phyloP scores from a whole-genome alignment of 64 coral and sea anemone species.

The Pocillopora verrucosa region DNA sequence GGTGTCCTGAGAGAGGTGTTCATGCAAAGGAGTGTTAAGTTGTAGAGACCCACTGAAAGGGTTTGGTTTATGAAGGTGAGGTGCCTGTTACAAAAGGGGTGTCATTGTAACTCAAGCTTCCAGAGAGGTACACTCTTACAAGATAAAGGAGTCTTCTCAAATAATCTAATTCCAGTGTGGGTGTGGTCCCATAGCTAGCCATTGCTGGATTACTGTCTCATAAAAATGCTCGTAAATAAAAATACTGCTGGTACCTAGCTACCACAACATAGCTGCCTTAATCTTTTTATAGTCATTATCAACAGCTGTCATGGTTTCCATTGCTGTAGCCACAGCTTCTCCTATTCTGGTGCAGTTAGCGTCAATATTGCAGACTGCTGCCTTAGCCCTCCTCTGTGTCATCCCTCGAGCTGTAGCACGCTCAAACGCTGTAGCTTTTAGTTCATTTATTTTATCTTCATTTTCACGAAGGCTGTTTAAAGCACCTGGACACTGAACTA shows the following conservation, averaged over 20 bases:
- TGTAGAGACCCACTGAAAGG: no score
- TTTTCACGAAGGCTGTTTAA: slow-evolving; percentile 80
- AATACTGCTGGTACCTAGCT: background rate
- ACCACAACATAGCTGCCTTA: slow-evolving; percentile 96
- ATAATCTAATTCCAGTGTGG: no score
- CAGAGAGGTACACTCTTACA: no score
- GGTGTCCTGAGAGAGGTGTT: no score
- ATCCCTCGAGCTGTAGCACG: slow-evolving; percentile 51
- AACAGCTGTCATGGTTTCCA: slow-evolving; percentile 90
- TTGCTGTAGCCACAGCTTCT: slow-evolving; percentile 78
- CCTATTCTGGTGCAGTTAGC: slow-evolving; percentile 77
- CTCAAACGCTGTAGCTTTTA: slow-evolving; percentile 78
- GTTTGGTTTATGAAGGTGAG: no score
- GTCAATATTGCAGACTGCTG: slow-evolving; percentile 75
- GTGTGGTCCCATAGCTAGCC: no score
- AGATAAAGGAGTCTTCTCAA: no score
- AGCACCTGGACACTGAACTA: slow-evolving; percentile 65
- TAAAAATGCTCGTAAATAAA: background rate
- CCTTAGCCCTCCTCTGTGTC: slow-evolving; percentile 58
- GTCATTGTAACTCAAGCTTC: no score
- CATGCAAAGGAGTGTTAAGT: no score
- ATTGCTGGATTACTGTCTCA: no score
- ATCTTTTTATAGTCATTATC: slow-evolving; percentile 96
- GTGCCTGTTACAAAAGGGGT: no score
- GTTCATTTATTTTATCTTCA: slow-evolving; percentile 64